These are phyloP conservation scores for Pseudoips prasinana DNA, from an alignment of 2,888 invertebrate genomes.

Conservation along the genomic window DNA sequence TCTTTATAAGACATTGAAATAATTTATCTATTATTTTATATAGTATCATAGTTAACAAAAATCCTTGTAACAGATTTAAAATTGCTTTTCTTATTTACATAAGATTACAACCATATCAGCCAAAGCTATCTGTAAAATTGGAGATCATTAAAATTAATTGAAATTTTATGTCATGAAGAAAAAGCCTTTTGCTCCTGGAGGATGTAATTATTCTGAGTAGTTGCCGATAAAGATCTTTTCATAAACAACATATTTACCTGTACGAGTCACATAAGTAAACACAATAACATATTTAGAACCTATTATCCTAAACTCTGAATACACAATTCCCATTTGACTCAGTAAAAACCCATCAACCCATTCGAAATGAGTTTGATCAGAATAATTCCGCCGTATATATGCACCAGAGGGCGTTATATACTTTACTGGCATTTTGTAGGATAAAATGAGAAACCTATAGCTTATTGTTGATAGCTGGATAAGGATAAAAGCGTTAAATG, in stretches of 20 bases:
- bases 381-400: constrained; percentile 65
- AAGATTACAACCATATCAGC: no score
- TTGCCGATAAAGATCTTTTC: background rate
- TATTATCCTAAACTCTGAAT: constrained; percentile 18
- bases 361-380: constrained; percentile 38
- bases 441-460: constrained; percentile 52
- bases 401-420: constrained; percentile 39
- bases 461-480: constrained; percentile 25
- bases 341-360: constrained; percentile 32
- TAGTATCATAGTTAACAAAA: no score
- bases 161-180: no score
- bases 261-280: constrained; percentile 4
- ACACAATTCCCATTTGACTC: constrained; percentile 22
- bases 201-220: background rate
- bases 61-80: no score
- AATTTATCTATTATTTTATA: no score
- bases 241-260: background rate
- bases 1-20: no score
- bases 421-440: constrained; percentile 40
- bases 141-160: no score
- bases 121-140: no score
- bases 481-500: constrained; percentile 11
- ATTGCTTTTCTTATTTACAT: no score
- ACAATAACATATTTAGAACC: constrained; percentile 1
- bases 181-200: no score